Percentiles rank a stretch among this genome's conserved stretches.
These are phyloP conservation scores for Eulemur mongoz DNA, from an alignment of 2,797 vertebrate genomes.

Conservation along the genomic window DNA sequence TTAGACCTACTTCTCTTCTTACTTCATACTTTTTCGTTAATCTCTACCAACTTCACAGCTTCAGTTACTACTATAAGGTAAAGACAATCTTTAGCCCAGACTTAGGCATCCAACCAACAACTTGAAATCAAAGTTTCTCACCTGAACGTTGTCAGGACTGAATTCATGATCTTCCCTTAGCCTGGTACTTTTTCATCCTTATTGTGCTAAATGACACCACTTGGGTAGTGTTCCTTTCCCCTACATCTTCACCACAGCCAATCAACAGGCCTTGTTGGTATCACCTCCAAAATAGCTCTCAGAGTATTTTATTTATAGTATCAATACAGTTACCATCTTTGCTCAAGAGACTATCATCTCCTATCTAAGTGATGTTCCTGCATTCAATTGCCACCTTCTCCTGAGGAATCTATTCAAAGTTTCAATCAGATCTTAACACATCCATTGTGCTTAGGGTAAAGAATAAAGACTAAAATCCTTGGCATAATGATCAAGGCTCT, in stretches of 20 bases:
- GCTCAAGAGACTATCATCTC: neutral
- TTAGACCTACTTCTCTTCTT: neutral
- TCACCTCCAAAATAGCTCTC: neutral
- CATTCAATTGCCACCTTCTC: neutral
- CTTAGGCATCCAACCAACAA: neutral
- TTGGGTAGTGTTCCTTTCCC: neutral
- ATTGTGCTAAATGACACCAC: neutral
- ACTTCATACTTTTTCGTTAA: neutral
- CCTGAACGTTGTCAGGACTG: neutral
- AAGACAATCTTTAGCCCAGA: neutral
- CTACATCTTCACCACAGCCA: neutral
- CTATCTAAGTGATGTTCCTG: neutral
- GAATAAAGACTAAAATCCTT: neutral
- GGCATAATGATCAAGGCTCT: neutral
- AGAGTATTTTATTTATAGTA: neutral
- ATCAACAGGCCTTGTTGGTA: neutral
- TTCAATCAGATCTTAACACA: neutral
- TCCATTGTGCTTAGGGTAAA: neutral
- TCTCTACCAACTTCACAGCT: neutral
- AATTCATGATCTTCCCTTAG: neutral
- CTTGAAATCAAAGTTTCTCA: neutral
- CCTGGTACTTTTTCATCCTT: neutral
- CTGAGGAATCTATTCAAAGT: neutral
- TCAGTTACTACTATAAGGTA: neutral
- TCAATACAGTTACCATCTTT: neutral